Evolutionary conservation across 2,797 vertebrate genomes (phyloP).

Genomic region (Phalanger gymnotis): DNA sequence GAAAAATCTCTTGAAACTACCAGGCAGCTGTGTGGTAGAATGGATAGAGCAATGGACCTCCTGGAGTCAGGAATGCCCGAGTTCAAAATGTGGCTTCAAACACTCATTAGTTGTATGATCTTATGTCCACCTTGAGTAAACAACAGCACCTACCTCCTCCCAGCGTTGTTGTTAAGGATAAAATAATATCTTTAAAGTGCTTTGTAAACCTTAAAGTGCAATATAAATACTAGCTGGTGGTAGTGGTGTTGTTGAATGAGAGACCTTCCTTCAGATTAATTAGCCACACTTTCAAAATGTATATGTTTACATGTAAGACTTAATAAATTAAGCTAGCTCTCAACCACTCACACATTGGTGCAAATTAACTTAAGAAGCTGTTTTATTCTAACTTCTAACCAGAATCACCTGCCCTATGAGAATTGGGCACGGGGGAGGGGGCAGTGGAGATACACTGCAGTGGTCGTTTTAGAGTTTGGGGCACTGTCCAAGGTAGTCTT

Average conservation of each 20-base stretch:
- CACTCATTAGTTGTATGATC: not conserved
- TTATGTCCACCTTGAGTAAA: not conserved
- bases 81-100: not conserved
- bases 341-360: not conserved
- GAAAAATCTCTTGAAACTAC: not conserved
- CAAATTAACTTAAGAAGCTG: not conserved
- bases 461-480: not conserved
- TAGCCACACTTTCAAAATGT: slow-evolving; percentile 25
- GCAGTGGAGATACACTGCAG: not conserved
- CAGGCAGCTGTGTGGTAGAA: not conserved
- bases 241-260: not conserved
- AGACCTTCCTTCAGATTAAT: slow-evolving; percentile 4
- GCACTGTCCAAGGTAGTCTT: not conserved
- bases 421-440: not conserved
- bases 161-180: not conserved
- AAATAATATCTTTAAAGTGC: not conserved
- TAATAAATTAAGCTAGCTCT: not conserved
- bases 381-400: not conserved
- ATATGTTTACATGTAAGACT: not conserved
- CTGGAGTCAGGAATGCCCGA: not conserved
- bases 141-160: not conserved
- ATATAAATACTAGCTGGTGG: not conserved
- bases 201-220: not conserved
- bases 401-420: not conserved
- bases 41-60: not conserved